Evolutionary conservation across 64 coral and sea anemone species (phyloP).

Genomic region (Dendronephthya gigantea): DNA sequence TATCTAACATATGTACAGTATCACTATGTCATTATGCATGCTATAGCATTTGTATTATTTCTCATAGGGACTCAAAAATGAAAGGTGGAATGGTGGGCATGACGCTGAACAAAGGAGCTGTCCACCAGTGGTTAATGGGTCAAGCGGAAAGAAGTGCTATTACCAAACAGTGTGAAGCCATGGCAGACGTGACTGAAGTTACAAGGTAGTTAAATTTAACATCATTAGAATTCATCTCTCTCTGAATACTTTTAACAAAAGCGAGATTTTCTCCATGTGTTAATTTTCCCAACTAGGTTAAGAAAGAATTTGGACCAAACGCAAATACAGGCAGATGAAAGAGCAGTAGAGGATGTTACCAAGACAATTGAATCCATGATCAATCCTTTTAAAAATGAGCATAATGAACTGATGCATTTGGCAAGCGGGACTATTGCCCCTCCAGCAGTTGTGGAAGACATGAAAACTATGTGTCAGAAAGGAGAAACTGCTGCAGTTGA

Average conservation of each 20-base stretch:
- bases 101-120: neutral
- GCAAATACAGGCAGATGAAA: neutral
- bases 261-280: no score
- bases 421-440: conserved; percentile 4
- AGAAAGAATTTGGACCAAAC: conserved; percentile 19
- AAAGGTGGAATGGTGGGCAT: neutral
- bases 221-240: neutral
- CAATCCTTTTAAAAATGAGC: conserved; percentile 14
- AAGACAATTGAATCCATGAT: conserved; percentile 5
- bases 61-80: neutral
- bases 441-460: neutral
- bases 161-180: neutral
- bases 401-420: conserved; percentile 7
- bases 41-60: neutral
- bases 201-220: neutral
- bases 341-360: conserved; percentile 10
- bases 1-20: no score
- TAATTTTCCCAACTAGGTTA: neutral
- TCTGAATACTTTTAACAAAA: no score
- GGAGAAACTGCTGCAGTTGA: neutral
- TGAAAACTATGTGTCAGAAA: neutral
- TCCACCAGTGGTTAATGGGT: neutral
- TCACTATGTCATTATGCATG: no score
- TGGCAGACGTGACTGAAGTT: neutral
- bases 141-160: neutral